Evolutionary conservation across 2,888 invertebrate species (phyloP), one percentile per base, ranked within the genome.

Genomic region (Monoplex corrugatus): DNA sequence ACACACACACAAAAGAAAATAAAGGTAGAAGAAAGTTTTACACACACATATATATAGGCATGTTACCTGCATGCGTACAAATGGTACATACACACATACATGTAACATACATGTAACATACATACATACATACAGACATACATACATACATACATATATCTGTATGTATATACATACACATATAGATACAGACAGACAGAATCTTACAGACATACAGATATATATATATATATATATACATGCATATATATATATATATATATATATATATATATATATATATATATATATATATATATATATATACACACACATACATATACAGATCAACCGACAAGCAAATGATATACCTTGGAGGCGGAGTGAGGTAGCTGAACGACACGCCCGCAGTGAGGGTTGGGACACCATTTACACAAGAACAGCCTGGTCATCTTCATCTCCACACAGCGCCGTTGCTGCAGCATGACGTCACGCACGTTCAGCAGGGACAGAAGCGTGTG

Each of bases 361-460:
- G 40, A 50, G 28, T 43, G 16, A 0, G 40, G 44, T 8, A 91
- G 75, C 45, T 44, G 63, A 5, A 91, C 87, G 19, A 90, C 68
- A 19, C 91, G 89, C 16, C 91, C 91, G 89, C 92, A 92, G 2
- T 84, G 50, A 32, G 90, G 89, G 72, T 89, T 89, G 6, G 92
- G 92, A 80, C 92, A 92, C 92, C 92, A 92, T 50, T 90, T 90
- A n/a, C 87, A 72, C 38, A 45, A 72, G 23, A 57, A 23, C 10
- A 85, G 43, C 32, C 72, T 86, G 32, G 86, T 89, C n/a, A 88
- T 40, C 75, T 90, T 72, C 72, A 68, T 87, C 50, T 89, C 89
- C 50, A 43, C 43, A 13, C 50, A 57, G 28, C 91, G 86, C 44
- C 86, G 86, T 44, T 84, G 50, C 32, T 87, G 89, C 68, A 75